phyloP scores from a whole-genome alignment of 1,140 invertebrate species.

The Atta colombica region DNA sequence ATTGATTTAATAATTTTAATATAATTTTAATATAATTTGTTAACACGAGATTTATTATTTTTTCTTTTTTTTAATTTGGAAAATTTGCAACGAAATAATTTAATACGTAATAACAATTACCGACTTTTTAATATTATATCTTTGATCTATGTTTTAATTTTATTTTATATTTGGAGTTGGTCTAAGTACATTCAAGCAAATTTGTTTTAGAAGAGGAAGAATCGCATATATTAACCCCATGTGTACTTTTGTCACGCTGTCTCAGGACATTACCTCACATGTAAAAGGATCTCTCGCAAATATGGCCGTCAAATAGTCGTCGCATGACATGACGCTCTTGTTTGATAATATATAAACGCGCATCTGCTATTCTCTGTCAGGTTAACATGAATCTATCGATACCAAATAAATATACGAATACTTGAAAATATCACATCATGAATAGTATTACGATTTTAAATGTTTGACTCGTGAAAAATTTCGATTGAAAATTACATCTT shows the following conservation, averaged over 20 bases:
- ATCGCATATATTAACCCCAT: constrained; percentile 49
- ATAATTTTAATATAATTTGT: background rate
- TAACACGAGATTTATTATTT: background rate
- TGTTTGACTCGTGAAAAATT: background rate
- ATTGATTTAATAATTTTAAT: background rate
- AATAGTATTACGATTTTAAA: background rate
- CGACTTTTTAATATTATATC: background rate
- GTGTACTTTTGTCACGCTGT: constrained; percentile 75
- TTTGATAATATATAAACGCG: constrained; percentile 28
- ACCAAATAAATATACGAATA: background rate
- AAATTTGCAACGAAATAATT: background rate
- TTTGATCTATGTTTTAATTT: constrained; percentile 41
- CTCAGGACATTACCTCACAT: constrained; percentile 69
- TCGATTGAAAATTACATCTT: background rate
- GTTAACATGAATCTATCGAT: constrained; percentile 25
- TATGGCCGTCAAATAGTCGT: constrained; percentile 73
- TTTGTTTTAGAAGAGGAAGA: constrained; percentile 71
- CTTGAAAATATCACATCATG: background rate
- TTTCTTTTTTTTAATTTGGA: background rate
- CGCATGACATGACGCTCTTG: constrained; percentile 66
- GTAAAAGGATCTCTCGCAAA: constrained; percentile 72
- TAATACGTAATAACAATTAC: background rate
- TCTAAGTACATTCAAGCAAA: constrained; percentile 68
- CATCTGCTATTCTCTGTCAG: constrained; percentile 20
- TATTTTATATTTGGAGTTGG: constrained; percentile 47